Percentiles rank a stretch among this genome's conserved stretches.
phyloP scores from a whole-genome alignment of 2,888 invertebrate species.

The Monopis laevigella region DNA sequence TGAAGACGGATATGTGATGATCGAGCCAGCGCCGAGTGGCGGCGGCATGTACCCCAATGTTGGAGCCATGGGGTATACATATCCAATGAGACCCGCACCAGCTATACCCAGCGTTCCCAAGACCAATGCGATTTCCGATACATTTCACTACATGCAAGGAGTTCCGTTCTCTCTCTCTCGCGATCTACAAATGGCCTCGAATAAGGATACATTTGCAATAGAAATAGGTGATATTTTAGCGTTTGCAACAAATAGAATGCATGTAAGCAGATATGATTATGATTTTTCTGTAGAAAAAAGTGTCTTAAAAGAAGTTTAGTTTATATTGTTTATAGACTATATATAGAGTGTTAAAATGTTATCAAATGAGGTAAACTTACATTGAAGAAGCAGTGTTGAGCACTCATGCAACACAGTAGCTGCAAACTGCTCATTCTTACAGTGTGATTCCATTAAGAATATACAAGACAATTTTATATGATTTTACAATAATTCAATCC shows the following conservation, averaged over 20 bases:
- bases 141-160: conserved; percentile 59
- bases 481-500: too few relatives aligned
- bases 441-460: too few relatives aligned
- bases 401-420: too few relatives aligned
- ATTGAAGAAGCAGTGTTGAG: too few relatives aligned
- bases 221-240: conserved; percentile 60
- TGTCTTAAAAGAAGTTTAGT: conserved; percentile 58
- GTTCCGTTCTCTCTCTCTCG: conserved; percentile 64
- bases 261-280: conserved; percentile 50
- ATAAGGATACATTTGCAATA: conserved; percentile 54
- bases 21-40: conserved; percentile 34
- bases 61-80: conserved; percentile 21
- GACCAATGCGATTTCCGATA: conserved; percentile 28
- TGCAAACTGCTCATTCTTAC: too few relatives aligned
- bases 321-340: too few relatives aligned
- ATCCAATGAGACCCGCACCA: conserved; percentile 24
- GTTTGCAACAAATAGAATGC: conserved; percentile 55
- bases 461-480: too few relatives aligned
- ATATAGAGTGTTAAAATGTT: too few relatives aligned
- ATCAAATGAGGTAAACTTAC: too few relatives aligned
- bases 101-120: conserved; percentile 38
- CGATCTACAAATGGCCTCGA: conserved; percentile 49
- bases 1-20: conserved; percentile 50
- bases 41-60: conserved; percentile 44
- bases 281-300: conserved; percentile 63